phyloP scores from a whole-genome alignment of 2,797 vertebrate species.

The Psittacula derbiana region DNA sequence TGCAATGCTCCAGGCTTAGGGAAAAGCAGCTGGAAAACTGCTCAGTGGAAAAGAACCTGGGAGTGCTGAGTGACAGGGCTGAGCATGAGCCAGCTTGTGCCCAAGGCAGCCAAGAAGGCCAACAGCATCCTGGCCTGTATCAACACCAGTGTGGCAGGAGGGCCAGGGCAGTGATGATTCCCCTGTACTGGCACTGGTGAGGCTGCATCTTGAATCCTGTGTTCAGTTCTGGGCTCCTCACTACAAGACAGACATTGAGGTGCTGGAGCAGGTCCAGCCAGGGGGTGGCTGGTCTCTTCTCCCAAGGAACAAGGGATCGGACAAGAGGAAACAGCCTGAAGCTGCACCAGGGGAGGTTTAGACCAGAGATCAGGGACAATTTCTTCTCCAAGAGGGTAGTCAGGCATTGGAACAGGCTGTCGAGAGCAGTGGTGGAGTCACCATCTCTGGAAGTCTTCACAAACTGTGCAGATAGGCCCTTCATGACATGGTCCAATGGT shows the following conservation, averaged over 20 bases:
- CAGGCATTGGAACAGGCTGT: background rate
- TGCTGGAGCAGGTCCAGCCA: background rate
- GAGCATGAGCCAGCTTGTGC: too few relatives aligned
- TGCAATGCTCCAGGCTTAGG: too few relatives aligned
- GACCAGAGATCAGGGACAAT: background rate
- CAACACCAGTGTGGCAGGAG: too few relatives aligned
- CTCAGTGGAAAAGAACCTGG: too few relatives aligned
- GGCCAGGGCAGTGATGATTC: background rate
- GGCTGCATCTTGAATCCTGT: too few relatives aligned
- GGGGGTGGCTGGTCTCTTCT: background rate
- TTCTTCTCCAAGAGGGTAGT: background rate
- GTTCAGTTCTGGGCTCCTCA: background rate
- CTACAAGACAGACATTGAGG: background rate
- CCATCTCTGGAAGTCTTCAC: background rate
- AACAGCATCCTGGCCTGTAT: too few relatives aligned
- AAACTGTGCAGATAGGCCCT: background rate
- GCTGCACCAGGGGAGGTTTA: background rate
- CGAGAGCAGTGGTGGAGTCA: background rate
- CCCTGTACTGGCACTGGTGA: background rate
- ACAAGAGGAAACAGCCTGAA: background rate
- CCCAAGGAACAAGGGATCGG: background rate
- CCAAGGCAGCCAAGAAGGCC: too few relatives aligned
- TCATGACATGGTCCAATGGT: background rate
- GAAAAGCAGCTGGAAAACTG: too few relatives aligned
- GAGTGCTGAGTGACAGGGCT: too few relatives aligned